Base-by-base conservation (phyloP, 2,888 invertebrate species). In the Andrena praecox region DNA sequence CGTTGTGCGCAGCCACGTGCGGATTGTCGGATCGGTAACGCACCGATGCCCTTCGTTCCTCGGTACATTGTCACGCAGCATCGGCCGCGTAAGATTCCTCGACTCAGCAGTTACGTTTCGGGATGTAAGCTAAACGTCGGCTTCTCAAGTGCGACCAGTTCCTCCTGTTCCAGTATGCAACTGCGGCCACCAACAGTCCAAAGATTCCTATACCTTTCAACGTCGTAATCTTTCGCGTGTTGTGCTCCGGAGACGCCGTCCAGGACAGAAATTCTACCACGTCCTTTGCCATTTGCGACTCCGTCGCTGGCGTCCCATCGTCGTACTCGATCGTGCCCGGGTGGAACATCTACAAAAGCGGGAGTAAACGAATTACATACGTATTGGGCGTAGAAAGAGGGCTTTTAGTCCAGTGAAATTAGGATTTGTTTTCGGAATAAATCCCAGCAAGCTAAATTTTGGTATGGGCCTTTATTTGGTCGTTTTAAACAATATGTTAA, bases 211-310 rank as follows among this genome's bases (percentile, higher is more conserved):
- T 75, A 0, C 94, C 94, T 95, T 98, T 98, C 89, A 98, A 95
- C 84, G 96, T 95, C 96, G 97, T 96, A 84, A 95, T 95, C 91
- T 99, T 98, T 81, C 99, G 96, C 5, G 96, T 95, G 94, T 99
- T 99, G 86, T 97, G 96, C 93, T 99, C 98, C 0, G 98, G 99
- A 93, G 99, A 98, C 0, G 97, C 96, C 73, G 97, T 96, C 98
- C 99, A 99, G 92, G 96, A 96, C 79, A 99, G 96, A 96, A 99
- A 99, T 74, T 97, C 97, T 42, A 96, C 95, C 35, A 99, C 97
- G 95, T 99, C 99, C 95, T 99, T 99, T 70, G 99, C 98, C 93
- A 99, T 95, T 95, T 99, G 99, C 92, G 98, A 98, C 87, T 97
- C 96, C 60, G 98, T 97, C 66, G 99, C 97, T 70, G 98, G 97